Evolutionary conservation across 2,797 vertebrate species (phyloP).

Genomic region (Poeciliopsis gracilis): DNA sequence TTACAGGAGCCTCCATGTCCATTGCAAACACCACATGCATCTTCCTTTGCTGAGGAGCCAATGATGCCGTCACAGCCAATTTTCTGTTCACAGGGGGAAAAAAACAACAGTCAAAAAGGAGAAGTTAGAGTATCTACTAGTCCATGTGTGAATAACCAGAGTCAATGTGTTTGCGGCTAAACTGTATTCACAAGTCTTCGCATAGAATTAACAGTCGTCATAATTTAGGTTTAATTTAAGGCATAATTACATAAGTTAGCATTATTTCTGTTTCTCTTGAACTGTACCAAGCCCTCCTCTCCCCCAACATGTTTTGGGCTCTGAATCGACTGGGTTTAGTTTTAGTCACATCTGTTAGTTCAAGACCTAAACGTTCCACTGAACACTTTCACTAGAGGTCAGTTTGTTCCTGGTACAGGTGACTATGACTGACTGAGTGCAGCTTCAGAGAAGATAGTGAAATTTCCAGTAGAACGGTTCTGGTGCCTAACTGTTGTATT

Average conservation of each 20-base stretch:
- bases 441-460: background rate
- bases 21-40: slow-evolving; percentile 92
- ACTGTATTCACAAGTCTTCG: background rate
- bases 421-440: background rate
- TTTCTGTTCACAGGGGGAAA: slow-evolving; percentile 78
- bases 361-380: too few relatives aligned
- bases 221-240: background rate
- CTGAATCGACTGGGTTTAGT: background rate
- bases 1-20: slow-evolving; percentile 94
- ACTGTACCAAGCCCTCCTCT: background rate
- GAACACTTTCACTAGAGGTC: background rate
- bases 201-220: background rate
- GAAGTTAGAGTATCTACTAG: background rate
- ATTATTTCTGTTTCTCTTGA: background rate
- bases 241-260: background rate
- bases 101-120: background rate
- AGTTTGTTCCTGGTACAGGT: background rate
- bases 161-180: background rate
- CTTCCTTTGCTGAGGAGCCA: slow-evolving; percentile 91
- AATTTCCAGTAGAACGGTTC: background rate
- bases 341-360: background rate
- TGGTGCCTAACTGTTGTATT: background rate
- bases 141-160: background rate
- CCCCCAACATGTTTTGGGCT: background rate
- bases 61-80: slow-evolving; percentile 96